Evolutionary conservation across 2,888 invertebrate genomes (phyloP), one percentile per base, ranked within the genome.

Genomic region (Timandra comae): DNA sequence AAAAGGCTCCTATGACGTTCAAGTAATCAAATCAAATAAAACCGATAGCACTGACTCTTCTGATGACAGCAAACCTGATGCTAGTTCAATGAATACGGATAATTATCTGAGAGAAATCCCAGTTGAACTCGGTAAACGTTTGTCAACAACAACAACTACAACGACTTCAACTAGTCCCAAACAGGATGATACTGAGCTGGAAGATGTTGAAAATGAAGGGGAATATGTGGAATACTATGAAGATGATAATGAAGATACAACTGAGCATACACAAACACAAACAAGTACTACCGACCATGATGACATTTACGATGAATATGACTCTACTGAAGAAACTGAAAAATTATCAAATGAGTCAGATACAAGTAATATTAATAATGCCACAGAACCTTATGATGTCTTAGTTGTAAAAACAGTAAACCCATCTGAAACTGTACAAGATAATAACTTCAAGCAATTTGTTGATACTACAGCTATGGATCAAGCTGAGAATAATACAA

Each of bases 381-480:
- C 41, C 12, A 71, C 73, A 2, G 58, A 73, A 48, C 51, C 77
- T 11, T 89, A 87, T 52, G 89, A 89, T 41, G 79, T 89, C 2
- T 64, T 89, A 29, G 86, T 87, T 8, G 88, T 88, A 80, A 88
- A 88, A 63, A 81, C 87, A 7, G 76, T 78, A 33, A 84, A 81
- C 13, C 78, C 79, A 29, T 10, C 24, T 10, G 11, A 24, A 24
- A 73, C 84, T 60, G 87, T 88, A 0, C 76, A 87, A 57, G 87
- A 89, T 48, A 87, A 88, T 49, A 88, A 88, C 43, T 89, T 89
- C 35, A 82, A 87, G 54, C 85, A 86, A 37, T 90, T 90, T 63
- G 76, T 87, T 8, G 89, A 89, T 52, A 87, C 88, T n/a, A 75
- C 82, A 8, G 76, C 81, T 6, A 88, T 89, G 33, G 90, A 89